Evolutionary conservation across 2,113 vertebrate species (phyloP), one percentile per base, ranked within the genome.

Genomic region (Astur gentilis): DNA sequence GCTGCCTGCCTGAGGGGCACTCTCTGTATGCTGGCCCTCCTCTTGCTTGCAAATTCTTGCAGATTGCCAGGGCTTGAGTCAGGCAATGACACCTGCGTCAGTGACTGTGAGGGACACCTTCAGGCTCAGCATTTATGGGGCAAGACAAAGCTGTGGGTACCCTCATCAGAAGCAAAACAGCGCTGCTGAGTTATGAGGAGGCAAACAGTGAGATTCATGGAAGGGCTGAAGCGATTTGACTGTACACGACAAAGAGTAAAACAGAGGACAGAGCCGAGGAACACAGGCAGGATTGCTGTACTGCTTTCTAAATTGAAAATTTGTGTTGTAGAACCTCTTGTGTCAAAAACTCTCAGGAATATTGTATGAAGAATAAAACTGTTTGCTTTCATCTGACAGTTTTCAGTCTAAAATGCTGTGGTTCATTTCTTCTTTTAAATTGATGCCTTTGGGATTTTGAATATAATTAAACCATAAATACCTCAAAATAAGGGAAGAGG

Each of bases 1-100:
- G 4, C 0, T 5, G 4, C 14, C 11, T 64, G 61, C 15, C 49
- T 38, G 26, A 10, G 20, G 16, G 0, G 1, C 15, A 1, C 19
- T 20, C 22, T 65, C 17, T 38, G 14, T 4, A 9, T 5, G 3
- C 7, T 47, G 20, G 13, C 31, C 27, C 14, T 57, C 16, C 18
- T 69, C 31, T 21, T 69, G 20, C 27, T 25, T 42, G 4, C 16
- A 54, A 32, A 60, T 45, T 16, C 57, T 18, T 70, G 10, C 42
- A 55, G 34, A 32, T n/a, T 6, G 1, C 10, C 12, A 29, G 19
- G 47, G 14, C 16, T 44, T 20, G 23, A 49, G 17, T 42, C 44
- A 62, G 29, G 50, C 31, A 65, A 45, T 32, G 29, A 38, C 40
- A 32, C 13, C 11, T 52, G 60, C 4, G 6, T 6, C 42, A 75